Percentiles rank a stretch among this genome's conserved stretches.
These are phyloP conservation scores for Apodemia zela DNA, from an alignment of 2,888 invertebrate genomes.

Conservation along the genomic window DNA sequence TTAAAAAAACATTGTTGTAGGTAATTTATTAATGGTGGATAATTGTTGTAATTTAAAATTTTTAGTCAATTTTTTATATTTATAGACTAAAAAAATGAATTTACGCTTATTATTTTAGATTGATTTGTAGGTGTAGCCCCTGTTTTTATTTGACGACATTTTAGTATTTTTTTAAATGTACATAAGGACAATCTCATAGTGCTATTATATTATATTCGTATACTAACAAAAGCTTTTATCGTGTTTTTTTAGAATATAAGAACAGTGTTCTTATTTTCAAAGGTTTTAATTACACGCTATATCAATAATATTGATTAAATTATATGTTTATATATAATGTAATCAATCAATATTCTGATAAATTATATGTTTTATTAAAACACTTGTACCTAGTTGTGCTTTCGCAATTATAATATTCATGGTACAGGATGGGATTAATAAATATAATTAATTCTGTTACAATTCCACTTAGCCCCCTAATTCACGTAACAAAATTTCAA, in stretches of 20 bases:
- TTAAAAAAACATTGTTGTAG: constrained; percentile 18
- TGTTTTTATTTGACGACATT: constrained; percentile 3
- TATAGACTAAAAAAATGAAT: constrained; percentile 33
- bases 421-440: no score
- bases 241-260: no score
- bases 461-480: no score
- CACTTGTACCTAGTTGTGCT: no score
- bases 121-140: constrained; percentile 18
- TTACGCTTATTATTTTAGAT: constrained; percentile 70
- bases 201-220: not conserved
- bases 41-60: constrained; percentile 21
- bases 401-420: no score
- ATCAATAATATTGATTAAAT: no score
- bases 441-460: no score
- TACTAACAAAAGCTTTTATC: not conserved
- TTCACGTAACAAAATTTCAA: no score
- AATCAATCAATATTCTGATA: no score
- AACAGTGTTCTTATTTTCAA: not conserved
- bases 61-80: constrained; percentile 35
- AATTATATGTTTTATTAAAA: no score
- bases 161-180: not conserved
- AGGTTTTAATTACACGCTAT: no score
- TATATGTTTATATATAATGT: no score
- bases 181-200: constrained; percentile 5
- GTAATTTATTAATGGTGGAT: constrained; percentile 21